Conservation (phyloP, 2,797 vertebrate species). For the Synanceia verrucosa region DNA sequence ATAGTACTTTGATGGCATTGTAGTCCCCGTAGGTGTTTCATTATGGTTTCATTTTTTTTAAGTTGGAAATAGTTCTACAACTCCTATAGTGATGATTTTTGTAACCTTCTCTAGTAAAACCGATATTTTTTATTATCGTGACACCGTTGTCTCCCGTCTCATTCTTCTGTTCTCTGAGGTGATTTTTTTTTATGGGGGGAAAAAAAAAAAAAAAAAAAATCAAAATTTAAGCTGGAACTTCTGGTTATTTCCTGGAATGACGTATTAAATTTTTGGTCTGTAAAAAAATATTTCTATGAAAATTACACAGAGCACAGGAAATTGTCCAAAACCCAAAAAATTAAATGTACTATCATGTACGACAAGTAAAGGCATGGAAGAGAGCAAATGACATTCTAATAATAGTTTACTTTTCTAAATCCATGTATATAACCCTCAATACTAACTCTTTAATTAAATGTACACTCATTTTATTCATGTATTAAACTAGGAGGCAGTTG, state of each 20-base stretch:
- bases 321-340: not conserved
- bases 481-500: not conserved
- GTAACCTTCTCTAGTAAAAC: constrained; percentile 99
- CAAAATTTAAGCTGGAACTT: not conserved
- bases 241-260: not conserved
- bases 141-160: constrained; percentile 88
- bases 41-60: constrained; percentile 83
- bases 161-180: constrained; percentile 56
- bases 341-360: not conserved
- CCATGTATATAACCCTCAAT: not conserved
- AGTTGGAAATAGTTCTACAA: constrained; percentile 84
- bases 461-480: not conserved
- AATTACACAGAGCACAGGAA: no score
- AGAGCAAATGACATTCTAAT: not conserved
- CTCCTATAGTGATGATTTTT: constrained; percentile 92
- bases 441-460: no score
- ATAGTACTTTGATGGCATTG: constrained; percentile 86
- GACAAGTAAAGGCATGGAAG: not conserved
- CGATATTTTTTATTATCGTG: constrained; percentile 99
- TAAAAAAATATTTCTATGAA: no score
- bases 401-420: no score
- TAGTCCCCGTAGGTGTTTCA: constrained; percentile 86
- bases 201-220: no score
- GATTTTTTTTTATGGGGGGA: not conserved
- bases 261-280: not conserved